Base-by-base conservation (phyloP, 2,113 vertebrate species). In the Lasiurus cinereus region DNA sequence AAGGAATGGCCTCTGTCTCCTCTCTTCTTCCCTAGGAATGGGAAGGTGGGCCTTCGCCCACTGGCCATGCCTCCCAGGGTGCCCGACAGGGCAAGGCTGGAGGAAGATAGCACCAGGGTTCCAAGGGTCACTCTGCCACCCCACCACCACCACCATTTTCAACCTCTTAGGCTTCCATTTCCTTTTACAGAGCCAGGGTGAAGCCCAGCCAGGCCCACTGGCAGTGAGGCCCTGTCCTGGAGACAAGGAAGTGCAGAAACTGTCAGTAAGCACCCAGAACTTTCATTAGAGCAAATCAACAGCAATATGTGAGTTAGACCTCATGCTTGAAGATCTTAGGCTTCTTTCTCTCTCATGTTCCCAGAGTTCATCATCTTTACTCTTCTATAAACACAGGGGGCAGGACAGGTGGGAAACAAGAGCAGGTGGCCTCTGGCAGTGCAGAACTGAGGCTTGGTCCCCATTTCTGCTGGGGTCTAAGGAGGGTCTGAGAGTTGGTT, bases 221-320 rank as follows among this genome's bases (percentile, higher is more conserved):
- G 19, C 46, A 43, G 13, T 2, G 29, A 52, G 39, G 64, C 6
- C 80, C 29, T 73, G 33, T 46, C 54, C 31, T 1, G 10, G 5
- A 19, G 8, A 31, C 29, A 48, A 56, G 54, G 8, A 83, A 54
- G 27, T 36, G n/a, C 21, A 79, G 16, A 59, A 80, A 48, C 2
- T 6, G 31, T 16, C 62, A 31, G 50, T 13, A 27, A 77, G 22
- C 27, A 48, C 10, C 22, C 11, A 24, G 27, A 79, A 52, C 14
- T 4, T n/a, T 12, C 5, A 16, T 0, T 0, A 11, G 16, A 18
- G 54, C 66, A 24, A 87, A 24, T 0, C 19, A 33, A 82, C 39
- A 10, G 12, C 1, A 16, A 11, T 2, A 4, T 0, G 0, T n/a
- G 15, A 8, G 24, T 12, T 11, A 31, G 52, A 1, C 2, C 19